phyloP scores from a whole-genome alignment of 2,888 invertebrate genomes.

The Microplitis manilae region DNA sequence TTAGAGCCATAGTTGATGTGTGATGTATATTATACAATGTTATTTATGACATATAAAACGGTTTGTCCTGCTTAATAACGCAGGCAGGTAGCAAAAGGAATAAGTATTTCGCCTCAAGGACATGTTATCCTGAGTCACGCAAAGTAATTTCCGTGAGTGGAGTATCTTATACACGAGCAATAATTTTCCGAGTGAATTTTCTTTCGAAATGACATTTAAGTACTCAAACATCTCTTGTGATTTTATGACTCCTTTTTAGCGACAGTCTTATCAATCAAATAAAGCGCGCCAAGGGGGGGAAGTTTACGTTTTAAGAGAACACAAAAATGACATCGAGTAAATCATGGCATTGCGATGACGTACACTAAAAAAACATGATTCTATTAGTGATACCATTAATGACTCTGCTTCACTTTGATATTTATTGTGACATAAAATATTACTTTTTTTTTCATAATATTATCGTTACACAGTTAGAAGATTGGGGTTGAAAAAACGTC shows the following conservation, averaged over 20 bases:
- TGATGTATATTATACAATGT: conserved; percentile 33
- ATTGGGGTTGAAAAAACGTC: conserved; percentile 54
- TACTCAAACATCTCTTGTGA: conserved; percentile 16
- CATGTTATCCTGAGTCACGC: conserved; percentile 46
- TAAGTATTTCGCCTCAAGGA: conserved; percentile 12
- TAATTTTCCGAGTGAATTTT: conserved; percentile 25
- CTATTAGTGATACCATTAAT: conserved; percentile 69
- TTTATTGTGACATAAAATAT: neutral
- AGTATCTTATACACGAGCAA: conserved; percentile 9
- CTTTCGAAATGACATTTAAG: conserved; percentile 10
- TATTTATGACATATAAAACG: conserved; percentile 39
- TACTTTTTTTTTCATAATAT: conserved; percentile 45
- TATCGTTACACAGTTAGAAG: conserved; percentile 19
- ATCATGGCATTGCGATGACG: conserved; percentile 44
- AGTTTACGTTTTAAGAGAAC: conserved; percentile 38
- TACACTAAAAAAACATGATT: conserved; percentile 56
- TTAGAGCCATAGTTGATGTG: conserved; percentile 14
- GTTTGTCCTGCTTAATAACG: conserved; percentile 13
- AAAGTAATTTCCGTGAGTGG: conserved; percentile 51
- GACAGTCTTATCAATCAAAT: conserved; percentile 34
- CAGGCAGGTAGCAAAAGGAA: conserved; percentile 18
- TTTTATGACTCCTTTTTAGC: conserved; percentile 29
- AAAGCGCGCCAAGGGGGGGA: conserved; percentile 6
- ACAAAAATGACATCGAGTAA: conserved; percentile 22
- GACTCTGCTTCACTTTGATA: conserved; percentile 63